Conservation (phyloP, 2,888 invertebrate genomes). For the Mesodorylaimus sp. region DNA sequence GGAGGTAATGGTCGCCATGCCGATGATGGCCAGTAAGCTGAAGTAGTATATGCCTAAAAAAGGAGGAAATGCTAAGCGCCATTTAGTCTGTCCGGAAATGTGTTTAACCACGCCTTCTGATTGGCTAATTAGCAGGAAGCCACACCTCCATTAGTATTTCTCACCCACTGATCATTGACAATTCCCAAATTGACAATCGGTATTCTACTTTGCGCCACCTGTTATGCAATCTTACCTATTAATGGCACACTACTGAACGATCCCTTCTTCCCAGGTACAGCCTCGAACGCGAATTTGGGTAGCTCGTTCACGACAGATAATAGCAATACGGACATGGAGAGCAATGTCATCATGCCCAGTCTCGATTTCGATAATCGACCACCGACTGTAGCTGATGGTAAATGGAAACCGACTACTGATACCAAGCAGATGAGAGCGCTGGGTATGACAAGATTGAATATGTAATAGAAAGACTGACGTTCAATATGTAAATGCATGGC, state of each 20-base stretch:
- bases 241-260: conserved; percentile 7
- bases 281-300: conserved; percentile 6
- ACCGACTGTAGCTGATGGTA: neutral
- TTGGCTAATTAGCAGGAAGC: no score
- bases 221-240: conserved; percentile 1
- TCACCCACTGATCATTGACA: no score
- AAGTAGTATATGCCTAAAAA: conserved; percentile 26
- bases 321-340: conserved; percentile 8
- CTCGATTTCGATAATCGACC: conserved; percentile 7
- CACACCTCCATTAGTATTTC: no score
- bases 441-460: conserved; percentile 9
- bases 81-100: neutral
- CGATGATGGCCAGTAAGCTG: conserved; percentile 22
- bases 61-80: no score
- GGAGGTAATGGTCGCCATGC: conserved; percentile 23
- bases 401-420: conserved; percentile 8
- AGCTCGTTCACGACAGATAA: conserved; percentile 6
- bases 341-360: conserved; percentile 8
- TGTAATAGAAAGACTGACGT: conserved; percentile 9
- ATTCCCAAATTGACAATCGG: no score
- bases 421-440: conserved; percentile 7
- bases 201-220: no score
- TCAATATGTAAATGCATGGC: conserved; percentile 3
- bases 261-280: conserved; percentile 4
- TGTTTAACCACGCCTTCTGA: neutral